Evolutionary conservation across 1,140 invertebrate species (phyloP).

Genomic region (Bombus balteatus): DNA sequence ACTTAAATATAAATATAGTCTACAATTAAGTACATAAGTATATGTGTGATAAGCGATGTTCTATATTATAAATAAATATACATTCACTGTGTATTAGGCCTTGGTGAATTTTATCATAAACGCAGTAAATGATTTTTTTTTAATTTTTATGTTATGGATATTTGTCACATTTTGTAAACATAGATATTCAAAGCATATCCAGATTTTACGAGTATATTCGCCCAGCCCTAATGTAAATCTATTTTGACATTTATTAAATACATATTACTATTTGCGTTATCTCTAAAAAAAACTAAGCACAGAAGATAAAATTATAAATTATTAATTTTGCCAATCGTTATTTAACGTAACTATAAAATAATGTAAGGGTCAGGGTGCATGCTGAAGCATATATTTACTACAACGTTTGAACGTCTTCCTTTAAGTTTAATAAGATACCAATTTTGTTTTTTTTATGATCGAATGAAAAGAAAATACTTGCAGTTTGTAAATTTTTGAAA

Average conservation of each 20-base stretch:
- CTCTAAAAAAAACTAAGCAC: slow-evolving; percentile 17
- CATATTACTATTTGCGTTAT: slow-evolving; percentile 3
- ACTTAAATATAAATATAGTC: background rate
- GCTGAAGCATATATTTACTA: slow-evolving; percentile 26
- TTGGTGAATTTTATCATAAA: slow-evolving; percentile 35
- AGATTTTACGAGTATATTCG: slow-evolving; percentile 6
- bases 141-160: no score
- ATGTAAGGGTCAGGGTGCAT: background rate
- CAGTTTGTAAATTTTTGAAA: background rate
- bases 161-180: background rate
- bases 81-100: slow-evolving; percentile 26
- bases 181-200: background rate
- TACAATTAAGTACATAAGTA: background rate
- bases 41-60: background rate
- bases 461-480: background rate
- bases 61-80: slow-evolving; percentile 14
- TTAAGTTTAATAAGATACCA: background rate
- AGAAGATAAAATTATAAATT: background rate
- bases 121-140: no score
- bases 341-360: background rate
- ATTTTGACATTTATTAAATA: background rate
- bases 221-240: slow-evolving; percentile 39
- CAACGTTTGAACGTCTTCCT: background rate
- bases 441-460: background rate
- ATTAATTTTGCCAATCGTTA: background rate